Conservation (phyloP, 2,888 invertebrate species). For the Phortica okadai region DNA sequence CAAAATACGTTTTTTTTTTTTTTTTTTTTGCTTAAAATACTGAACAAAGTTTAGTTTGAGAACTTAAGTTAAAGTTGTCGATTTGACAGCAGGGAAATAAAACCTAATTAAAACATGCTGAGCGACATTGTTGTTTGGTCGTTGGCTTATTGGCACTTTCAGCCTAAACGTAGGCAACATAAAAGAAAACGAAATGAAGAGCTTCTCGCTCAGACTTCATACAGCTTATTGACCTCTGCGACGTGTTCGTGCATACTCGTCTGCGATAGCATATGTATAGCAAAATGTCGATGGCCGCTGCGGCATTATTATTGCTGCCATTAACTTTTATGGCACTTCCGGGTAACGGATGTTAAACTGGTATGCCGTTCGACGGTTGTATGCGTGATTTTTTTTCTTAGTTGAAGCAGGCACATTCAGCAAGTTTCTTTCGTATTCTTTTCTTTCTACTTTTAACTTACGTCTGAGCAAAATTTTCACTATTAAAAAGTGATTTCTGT, state of each 20-base stretch:
- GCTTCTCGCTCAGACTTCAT: background rate
- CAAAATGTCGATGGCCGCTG: slow-evolving; percentile 23
- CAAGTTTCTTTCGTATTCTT: slow-evolving; percentile 42
- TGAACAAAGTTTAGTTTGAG: too few relatives aligned
- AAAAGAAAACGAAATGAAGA: background rate
- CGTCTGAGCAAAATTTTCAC: background rate
- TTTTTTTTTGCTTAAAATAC: too few relatives aligned
- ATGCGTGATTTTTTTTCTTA: slow-evolving; percentile 20
- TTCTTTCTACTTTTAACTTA: background rate
- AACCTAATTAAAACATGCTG: too few relatives aligned
- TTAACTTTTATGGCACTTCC: slow-evolving; percentile 72
- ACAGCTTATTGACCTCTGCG: background rate
- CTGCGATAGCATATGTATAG: background rate
- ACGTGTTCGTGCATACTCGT: too few relatives aligned
- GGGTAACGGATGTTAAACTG: slow-evolving; percentile 59
- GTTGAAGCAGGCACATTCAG: too few relatives aligned
- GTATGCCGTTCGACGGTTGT: slow-evolving; percentile 36
- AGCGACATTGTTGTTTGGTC: background rate
- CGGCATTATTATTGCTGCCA: slow-evolving; percentile 53
- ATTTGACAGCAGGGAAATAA: too few relatives aligned
- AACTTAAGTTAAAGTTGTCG: too few relatives aligned
- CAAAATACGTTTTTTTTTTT: too few relatives aligned
- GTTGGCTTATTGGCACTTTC: background rate
- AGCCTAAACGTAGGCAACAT: background rate
- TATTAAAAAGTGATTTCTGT: slow-evolving; percentile 14